Base-by-base conservation (phyloP, 2,888 invertebrate species). In the Netelia virgata region DNA sequence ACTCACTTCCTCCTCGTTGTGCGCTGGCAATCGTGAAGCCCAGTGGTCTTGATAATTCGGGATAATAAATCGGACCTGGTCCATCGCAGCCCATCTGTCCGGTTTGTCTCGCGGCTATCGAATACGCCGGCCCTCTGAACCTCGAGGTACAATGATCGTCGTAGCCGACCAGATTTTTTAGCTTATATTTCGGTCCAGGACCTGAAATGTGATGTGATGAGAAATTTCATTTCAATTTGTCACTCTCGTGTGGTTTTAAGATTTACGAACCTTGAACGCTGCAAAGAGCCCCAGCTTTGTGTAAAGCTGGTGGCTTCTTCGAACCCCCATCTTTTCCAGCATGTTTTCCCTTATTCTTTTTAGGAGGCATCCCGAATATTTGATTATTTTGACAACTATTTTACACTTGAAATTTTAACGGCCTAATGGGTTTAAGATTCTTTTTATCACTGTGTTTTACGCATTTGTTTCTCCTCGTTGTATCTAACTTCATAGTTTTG, bases 151-250 rank as follows among this genome's bases (percentile, higher is more conserved):
- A 96, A 93, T 96, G 96, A 16, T 93, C 88, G 6, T 93, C 91
- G 92, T 93, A 95, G 1, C 96, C 96, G n/a, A 95, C 94, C 6
- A 95, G 94, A 1, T 96, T 93, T 14, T 95, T 96, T 75, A 96
- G 94, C 90, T 91, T 86, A 93, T 96, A 96, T 50, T 90, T 89
- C 18, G 96, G 96, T 0, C 96, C 96, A 63, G 96, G 96, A 74
- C 86, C 92, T 91, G 28, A 57, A 59, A 28, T 9, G 59, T 43
- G 5, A 74, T 20, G 36, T 6, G 36, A 36, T 36, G 36, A 36
- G 36, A 41, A 55, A 69, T 69, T 74, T n/a, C 50, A 50, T 55
- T 55, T 55, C 3, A 55, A 5, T 55, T 55, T 18, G 55, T 47
- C 14, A 10, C 57, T 14, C 14, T n/a, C 36, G 6, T 36, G 36